These are phyloP conservation scores for Junonia oenone DNA, from an alignment of 2,888 invertebrate genomes.

Conservation along the genomic window DNA sequence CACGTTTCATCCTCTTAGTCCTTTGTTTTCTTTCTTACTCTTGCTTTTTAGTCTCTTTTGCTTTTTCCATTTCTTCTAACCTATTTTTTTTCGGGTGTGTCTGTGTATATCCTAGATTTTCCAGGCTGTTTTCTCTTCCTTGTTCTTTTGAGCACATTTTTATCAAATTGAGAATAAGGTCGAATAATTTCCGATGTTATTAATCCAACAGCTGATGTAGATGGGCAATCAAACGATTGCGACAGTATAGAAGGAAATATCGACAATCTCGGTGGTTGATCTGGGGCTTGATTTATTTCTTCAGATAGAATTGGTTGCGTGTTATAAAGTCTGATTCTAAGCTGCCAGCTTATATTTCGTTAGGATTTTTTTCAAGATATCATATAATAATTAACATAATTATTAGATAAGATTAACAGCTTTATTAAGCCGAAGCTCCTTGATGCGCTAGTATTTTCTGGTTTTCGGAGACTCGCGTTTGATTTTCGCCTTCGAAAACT, in stretches of 20 bases:
- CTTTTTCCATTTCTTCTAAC: constrained; percentile 25
- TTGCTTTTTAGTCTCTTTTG: constrained; percentile 27
- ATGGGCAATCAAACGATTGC: too few species aligned
- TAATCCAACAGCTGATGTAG: too few species aligned
- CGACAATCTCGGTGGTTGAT: too few species aligned
- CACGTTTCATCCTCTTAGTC: constrained; percentile 30
- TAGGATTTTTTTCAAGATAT: too few species aligned
- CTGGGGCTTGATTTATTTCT: too few species aligned
- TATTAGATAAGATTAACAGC: too few species aligned
- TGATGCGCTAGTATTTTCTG: constrained; percentile 25
- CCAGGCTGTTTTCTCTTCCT: constrained; percentile 23
- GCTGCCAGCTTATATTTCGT: too few species aligned
- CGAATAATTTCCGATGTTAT: constrained; percentile 26
- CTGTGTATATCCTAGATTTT: constrained; percentile 28
- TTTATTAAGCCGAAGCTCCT: constrained; percentile 18
- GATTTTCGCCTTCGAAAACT: constrained; percentile 13
- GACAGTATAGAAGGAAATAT: too few species aligned
- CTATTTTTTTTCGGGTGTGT: constrained; percentile 32
- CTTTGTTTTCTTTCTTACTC: constrained; percentile 26
- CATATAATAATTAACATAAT: too few species aligned
- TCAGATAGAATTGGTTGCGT: too few species aligned
- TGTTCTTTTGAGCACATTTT: constrained; percentile 21
- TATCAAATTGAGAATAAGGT: constrained; percentile 28
- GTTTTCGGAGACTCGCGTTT: too few species aligned
- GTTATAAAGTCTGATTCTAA: too few species aligned